A percentile compares a stretch with the other conserved stretches of the same genome.
Evolutionary conservation across 2,113 vertebrate species (phyloP).

Genomic region (Corythaeola cristata): DNA sequence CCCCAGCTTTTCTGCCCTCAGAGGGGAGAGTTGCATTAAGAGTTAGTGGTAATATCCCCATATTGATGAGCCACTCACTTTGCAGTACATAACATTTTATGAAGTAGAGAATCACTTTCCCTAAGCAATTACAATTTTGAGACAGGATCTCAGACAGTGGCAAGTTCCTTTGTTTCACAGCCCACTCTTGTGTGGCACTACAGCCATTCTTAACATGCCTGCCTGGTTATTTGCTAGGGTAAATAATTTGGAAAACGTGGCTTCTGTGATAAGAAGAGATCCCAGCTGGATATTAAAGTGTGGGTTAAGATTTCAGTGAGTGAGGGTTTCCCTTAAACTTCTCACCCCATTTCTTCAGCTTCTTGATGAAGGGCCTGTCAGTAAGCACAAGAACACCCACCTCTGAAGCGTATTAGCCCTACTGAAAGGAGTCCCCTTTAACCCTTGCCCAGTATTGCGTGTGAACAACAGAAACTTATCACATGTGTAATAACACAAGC

Average conservation of each 20-base stretch:
- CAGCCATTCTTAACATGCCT: slow-evolving; percentile 3
- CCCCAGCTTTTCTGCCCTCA: slow-evolving; percentile 31
- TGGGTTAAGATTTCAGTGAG: background rate
- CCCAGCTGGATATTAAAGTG: background rate
- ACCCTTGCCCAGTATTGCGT: background rate
- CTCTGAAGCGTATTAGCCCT: background rate
- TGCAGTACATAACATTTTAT: slow-evolving; percentile 76
- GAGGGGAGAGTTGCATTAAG: slow-evolving; percentile 29
- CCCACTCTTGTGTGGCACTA: slow-evolving; percentile 4
- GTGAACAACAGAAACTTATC: background rate
- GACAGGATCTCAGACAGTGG: slow-evolving; percentile 56
- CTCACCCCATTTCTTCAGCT: background rate
- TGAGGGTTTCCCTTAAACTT: background rate
- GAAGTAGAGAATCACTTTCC: slow-evolving; percentile 76
- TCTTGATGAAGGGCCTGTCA: background rate
- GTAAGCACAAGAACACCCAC: background rate
- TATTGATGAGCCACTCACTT: slow-evolving; percentile 70
- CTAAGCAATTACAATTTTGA: slow-evolving; percentile 78
- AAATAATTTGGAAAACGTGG: slow-evolving; percentile 55
- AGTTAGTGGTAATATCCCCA: slow-evolving; percentile 66
- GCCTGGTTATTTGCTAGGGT: slow-evolving; percentile 53
- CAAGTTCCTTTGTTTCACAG: slow-evolving; percentile 57
- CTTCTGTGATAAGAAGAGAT: slow-evolving; percentile 55
- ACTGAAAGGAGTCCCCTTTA: background rate
- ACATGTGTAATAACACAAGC: fast-evolving